These are phyloP conservation scores for Sclerurus mexicanus DNA, from an alignment of 2,113 vertebrate genomes.

Conservation along the genomic window DNA sequence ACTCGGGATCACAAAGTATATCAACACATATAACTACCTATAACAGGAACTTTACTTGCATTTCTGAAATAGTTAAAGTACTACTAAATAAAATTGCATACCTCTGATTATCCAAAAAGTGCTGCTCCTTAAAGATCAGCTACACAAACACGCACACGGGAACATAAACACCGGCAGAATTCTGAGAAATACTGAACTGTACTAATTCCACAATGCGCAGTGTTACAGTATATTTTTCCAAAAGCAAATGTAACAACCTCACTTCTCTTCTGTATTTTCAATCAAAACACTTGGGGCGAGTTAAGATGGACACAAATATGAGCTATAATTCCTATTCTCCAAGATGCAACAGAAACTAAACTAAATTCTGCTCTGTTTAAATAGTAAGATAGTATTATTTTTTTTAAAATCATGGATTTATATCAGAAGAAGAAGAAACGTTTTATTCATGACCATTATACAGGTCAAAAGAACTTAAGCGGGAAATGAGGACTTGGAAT, in stretches of 20 bases:
- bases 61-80: neutral
- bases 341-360: neutral
- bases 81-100: neutral
- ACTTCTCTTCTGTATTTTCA: neutral
- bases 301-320: neutral
- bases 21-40: neutral
- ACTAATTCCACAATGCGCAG: neutral
- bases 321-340: neutral
- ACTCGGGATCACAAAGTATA: neutral
- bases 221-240: neutral
- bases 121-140: neutral
- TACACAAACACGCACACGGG: rapidly evolving
- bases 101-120: neutral
- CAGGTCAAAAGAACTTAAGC: neutral
- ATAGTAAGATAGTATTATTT: neutral
- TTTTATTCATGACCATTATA: neutral
- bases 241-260: neutral
- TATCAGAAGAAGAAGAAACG: neutral
- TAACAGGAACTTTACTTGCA: neutral
- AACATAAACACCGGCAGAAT: neutral
- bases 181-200: neutral
- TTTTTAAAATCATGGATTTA: neutral
- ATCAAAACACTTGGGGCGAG: neutral
- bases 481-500: neutral
- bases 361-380: neutral